Conservation (phyloP, 2,113 vertebrate species). For the Tetrax tetrax region DNA sequence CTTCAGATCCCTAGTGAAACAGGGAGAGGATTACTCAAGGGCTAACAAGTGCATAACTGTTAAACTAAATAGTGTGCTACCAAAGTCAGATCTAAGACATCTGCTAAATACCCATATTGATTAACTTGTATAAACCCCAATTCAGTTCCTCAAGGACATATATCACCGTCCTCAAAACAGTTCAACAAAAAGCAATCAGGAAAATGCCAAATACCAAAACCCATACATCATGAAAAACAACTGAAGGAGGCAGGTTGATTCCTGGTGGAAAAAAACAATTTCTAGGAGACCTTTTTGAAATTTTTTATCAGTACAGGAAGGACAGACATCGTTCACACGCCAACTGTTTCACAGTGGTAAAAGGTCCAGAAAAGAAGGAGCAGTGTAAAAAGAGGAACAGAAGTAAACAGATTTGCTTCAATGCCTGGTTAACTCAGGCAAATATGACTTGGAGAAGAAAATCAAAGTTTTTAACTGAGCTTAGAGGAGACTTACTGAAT, state of each 20-base stretch:
- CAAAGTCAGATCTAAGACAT: neutral
- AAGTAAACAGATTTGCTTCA: conserved; percentile 21
- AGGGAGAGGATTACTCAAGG: neutral
- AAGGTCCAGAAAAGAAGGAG: conserved; percentile 6
- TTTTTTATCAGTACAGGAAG: conserved; percentile 21
- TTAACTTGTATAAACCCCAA: neutral
- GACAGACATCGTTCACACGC: conserved; percentile 18
- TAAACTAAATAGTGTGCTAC: neutral
- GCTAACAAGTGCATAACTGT: neutral
- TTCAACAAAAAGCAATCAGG: neutral
- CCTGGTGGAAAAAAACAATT: neutral
- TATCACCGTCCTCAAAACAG: neutral
- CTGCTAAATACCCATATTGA: neutral
- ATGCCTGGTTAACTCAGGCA: neutral
- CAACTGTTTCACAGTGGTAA: conserved; percentile 59
- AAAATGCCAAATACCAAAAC: neutral
- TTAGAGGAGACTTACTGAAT: neutral
- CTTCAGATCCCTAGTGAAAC: neutral
- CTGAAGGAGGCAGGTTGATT: neutral
- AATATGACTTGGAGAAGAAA: conserved; percentile 3
- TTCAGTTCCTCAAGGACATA: neutral
- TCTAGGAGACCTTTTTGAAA: neutral
- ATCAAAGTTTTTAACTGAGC: neutral
- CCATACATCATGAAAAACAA: neutral
- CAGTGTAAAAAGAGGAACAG: conserved; percentile 11